phyloP scores from a whole-genome alignment of 2,888 invertebrate species.

The Mythimna loreyi region DNA sequence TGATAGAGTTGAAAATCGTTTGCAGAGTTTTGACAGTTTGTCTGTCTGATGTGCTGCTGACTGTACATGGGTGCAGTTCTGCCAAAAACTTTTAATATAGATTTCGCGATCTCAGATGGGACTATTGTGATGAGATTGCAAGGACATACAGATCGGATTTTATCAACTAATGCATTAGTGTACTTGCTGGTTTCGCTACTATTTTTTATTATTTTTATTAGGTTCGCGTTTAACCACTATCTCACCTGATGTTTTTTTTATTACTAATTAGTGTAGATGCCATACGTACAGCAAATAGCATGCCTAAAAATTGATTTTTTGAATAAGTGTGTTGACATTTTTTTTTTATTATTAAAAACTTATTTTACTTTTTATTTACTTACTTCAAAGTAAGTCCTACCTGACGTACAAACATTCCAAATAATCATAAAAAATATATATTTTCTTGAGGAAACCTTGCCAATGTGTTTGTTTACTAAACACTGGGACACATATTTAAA shows the following conservation, averaged over 20 bases:
- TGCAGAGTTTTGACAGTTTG: no score
- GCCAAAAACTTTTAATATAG: conserved; percentile 30
- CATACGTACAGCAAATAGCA: no score
- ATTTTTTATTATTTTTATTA: not conserved
- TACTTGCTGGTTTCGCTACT: not conserved
- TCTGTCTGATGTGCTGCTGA: no score
- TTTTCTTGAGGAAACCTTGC: conserved; percentile 5
- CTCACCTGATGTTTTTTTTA: no score
- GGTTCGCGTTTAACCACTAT: no score
- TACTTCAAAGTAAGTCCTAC: not conserved
- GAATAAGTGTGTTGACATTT: no score
- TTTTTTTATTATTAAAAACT: no score
- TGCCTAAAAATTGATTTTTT: no score
- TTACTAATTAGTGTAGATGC: no score
- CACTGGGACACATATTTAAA: conserved; percentile 50
- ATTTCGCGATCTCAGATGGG: conserved; percentile 6
- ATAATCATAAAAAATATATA: not conserved
- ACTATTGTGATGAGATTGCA: conserved; percentile 20
- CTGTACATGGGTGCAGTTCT: conserved; percentile 7
- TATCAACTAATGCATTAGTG: conserved; percentile 24
- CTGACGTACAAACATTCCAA: not conserved
- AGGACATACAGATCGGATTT: conserved; percentile 2
- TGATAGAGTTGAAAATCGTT: no score
- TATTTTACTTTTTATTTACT: not conserved
- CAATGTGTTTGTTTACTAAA: conserved; percentile 53